A percentile compares a stretch with the other conserved stretches of the same genome.
phyloP scores from a whole-genome alignment of 2,797 vertebrate genomes.

The Bradypodion pumilum region DNA sequence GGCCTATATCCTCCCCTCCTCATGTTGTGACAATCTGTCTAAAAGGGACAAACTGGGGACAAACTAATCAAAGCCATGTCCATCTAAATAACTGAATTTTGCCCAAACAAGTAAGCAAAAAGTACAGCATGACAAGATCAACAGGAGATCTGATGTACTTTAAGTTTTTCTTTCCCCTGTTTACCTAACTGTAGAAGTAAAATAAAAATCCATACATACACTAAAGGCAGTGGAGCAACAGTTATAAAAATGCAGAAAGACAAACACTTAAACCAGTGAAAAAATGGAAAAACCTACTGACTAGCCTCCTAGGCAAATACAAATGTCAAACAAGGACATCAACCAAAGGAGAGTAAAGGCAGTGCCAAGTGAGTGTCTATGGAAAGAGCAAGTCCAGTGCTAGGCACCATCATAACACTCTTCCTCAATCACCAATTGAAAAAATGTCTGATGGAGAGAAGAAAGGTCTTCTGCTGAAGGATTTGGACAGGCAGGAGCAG shows the following conservation, averaged over 20 bases:
- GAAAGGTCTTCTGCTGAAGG: neutral
- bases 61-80: neutral
- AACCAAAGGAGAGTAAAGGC: neutral
- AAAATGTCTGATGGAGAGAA: too few relatives aligned
- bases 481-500: neutral
- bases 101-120: neutral
- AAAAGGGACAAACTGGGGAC: neutral
- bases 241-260: neutral
- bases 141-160: neutral
- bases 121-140: neutral
- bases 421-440: neutral
- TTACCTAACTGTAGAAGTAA: neutral
- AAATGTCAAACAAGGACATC: neutral
- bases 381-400: neutral
- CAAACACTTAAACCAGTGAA: neutral
- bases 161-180: neutral
- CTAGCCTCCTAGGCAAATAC: neutral
- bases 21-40: neutral
- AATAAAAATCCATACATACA: neutral
- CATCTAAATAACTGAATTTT: neutral
- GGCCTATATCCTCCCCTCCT: neutral
- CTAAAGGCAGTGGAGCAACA: neutral
- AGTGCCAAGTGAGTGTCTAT: neutral
- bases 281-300: neutral
- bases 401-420: neutral